These are phyloP conservation scores for Odontamblyopus lacepedii DNA, from an alignment of 2,797 vertebrate genomes.

Conservation along the genomic window DNA sequence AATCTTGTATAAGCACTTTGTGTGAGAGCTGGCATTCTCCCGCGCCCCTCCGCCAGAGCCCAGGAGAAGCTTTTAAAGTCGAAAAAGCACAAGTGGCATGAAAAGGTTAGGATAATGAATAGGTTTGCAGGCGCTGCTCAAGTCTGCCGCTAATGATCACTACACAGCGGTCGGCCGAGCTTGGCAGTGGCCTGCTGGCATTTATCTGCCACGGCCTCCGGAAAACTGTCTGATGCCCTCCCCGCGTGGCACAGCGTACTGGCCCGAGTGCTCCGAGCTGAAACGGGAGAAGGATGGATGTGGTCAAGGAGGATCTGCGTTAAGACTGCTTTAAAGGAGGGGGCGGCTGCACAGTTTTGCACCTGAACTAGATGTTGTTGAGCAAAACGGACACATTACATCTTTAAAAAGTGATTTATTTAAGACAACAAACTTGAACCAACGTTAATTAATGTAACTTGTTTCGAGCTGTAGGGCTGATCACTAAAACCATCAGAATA, in stretches of 20 bases:
- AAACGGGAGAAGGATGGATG: background rate
- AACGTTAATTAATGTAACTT: background rate
- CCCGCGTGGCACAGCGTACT: conserved; percentile 17
- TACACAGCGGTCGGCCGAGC: conserved; percentile 48
- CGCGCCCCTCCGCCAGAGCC: conserved; percentile 16
- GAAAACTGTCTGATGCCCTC: conserved; percentile 33
- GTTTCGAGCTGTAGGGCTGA: background rate
- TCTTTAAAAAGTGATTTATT: too few species aligned
- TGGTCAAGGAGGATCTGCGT: background rate
- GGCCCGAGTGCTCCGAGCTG: conserved; percentile 22
- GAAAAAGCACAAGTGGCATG: conserved; percentile 32
- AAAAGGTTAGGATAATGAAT: conserved; percentile 66
- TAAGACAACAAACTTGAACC: background rate
- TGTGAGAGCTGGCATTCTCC: conserved; percentile 24
- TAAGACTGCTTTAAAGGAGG: background rate
- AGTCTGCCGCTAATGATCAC: conserved; percentile 61
- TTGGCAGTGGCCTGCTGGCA: conserved; percentile 57
- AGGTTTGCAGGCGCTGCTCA: conserved; percentile 48
- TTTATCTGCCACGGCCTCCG: conserved; percentile 56
- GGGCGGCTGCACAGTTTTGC: background rate
- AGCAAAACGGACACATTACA: background rate
- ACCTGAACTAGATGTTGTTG: background rate
- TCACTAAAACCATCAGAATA: background rate
- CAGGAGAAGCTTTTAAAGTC: conserved; percentile 41
- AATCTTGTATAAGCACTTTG: conserved; percentile 22